These are phyloP conservation scores for Bathynomus jamesi DNA, from an alignment of 1,140 invertebrate species.

Conservation along the genomic window DNA sequence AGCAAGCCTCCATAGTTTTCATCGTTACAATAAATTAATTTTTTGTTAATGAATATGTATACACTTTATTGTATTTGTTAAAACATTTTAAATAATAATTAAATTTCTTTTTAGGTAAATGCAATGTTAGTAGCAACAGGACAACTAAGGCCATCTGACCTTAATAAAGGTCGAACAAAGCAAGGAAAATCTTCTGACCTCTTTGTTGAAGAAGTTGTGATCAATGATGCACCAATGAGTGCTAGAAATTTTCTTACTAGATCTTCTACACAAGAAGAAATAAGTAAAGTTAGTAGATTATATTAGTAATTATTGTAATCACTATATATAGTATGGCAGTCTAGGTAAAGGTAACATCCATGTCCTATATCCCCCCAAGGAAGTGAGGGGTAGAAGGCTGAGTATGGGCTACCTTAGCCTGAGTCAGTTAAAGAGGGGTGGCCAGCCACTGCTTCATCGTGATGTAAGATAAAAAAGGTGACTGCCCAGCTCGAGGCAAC, in stretches of 20 bases:
- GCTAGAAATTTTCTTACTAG: conserved; percentile 9
- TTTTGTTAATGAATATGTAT: too few relatives aligned
- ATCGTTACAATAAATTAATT: too few relatives aligned
- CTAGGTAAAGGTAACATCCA: too few relatives aligned
- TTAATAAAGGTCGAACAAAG: background rate
- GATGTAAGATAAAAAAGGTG: too few relatives aligned
- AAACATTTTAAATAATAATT: background rate
- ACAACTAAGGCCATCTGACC: background rate
- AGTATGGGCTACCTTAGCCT: too few relatives aligned
- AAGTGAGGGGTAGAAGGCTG: too few relatives aligned
- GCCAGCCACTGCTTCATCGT: too few relatives aligned
- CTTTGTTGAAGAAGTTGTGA: conserved; percentile 6
- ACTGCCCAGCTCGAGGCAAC: too few relatives aligned
- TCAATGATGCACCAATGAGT: conserved; percentile 11
- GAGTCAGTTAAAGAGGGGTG: too few relatives aligned
- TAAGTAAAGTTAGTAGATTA: background rate
- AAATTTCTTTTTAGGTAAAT: conserved; percentile 4
- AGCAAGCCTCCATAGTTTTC: too few relatives aligned
- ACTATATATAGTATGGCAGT: too few relatives aligned
- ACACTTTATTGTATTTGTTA: background rate
- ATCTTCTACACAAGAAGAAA: conserved; percentile 9
- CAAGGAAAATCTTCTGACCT: background rate
- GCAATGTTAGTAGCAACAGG: conserved; percentile 8
- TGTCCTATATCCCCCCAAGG: too few relatives aligned
- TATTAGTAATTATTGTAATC: background rate